phyloP scores from a whole-genome alignment of 2,888 invertebrate species.

The Danaus chrysippus region DNA sequence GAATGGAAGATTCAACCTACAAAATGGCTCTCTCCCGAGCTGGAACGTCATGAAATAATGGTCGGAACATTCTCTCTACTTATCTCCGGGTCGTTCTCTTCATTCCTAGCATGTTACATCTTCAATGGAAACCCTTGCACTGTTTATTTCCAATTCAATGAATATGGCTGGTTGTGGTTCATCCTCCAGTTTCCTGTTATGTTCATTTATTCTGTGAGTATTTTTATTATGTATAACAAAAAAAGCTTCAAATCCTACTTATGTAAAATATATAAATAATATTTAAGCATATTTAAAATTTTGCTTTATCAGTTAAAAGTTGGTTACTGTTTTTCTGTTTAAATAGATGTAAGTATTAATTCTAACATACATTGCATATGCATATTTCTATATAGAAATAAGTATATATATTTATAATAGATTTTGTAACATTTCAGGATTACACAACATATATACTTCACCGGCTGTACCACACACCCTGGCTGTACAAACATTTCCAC shows the following conservation, averaged over 20 bases:
- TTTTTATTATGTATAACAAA: conserved; percentile 11
- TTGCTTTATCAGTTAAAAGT: too few relatives aligned
- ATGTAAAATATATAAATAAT: too few relatives aligned
- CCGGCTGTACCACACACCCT: conserved; percentile 83
- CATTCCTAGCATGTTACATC: conserved; percentile 82
- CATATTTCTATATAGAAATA: too few relatives aligned
- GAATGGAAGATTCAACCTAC: conserved; percentile 88
- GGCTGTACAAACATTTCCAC: conserved; percentile 84
- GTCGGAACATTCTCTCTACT: conserved; percentile 80
- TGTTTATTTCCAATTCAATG: conserved; percentile 81
- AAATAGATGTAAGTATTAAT: too few relatives aligned
- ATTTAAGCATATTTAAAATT: too few relatives aligned
- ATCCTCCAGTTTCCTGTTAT: conserved; percentile 81
- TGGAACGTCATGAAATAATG: conserved; percentile 84
- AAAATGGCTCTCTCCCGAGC: conserved; percentile 82
- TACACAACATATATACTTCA: conserved; percentile 84
- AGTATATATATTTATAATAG: background rate
- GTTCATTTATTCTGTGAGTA: conserved; percentile 80
- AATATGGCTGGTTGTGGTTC: conserved; percentile 83
- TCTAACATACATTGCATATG: too few relatives aligned
- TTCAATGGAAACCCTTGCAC: conserved; percentile 82
- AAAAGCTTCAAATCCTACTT: too few relatives aligned
- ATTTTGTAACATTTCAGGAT: conserved; percentile 56
- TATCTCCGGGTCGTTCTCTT: conserved; percentile 76
- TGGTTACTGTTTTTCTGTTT: too few relatives aligned